Evolutionary conservation across 2,113 vertebrate genomes (phyloP), one percentile per base, ranked within the genome.

Genomic region (Mirza zaza): DNA sequence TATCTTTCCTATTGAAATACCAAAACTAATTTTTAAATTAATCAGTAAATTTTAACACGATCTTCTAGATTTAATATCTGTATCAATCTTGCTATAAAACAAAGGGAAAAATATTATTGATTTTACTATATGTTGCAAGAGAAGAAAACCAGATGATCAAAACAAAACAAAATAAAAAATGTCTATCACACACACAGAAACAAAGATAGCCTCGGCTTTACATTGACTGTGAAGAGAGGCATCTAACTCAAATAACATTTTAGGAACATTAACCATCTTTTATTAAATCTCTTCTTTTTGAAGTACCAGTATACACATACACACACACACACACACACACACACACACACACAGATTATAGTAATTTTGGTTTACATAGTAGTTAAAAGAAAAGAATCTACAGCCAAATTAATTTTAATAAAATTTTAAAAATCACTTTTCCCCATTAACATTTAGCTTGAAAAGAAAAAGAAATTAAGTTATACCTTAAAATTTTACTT

Each of bases 11-110:
- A 68, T 6, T 73, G 55, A 93, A 91, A 90, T 83, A 81, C 34
- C 36, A 91, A 91, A 85, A 15, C 42, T 81, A 77, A 68, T 80
- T 92, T 87, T 96, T 94, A 96, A 91, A 67, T 92, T 36, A 67
- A 63, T 82, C 10, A 90, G 82, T 87, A 75, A 65, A 67, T 92
- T 95, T 86, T 95, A 96, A 95, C 36, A 92, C 82, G 57, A 21
- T 94, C 42, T 95, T 87, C 3, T 63, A 95, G 48, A 86, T 87
- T 95, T 87, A 92, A 96, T 76, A 52, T 50, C 39, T 94, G 27
- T 14, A 73, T 65, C 25, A 91, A 18, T 73, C 29, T 93, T 95
- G 3, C 39, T 81, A 94, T 9, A 91, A 94, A 93, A 93, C 5
- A 27, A 96, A 92, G 8, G 61, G 34, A 65, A 90, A 63, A 83